A percentile compares a stretch with the other conserved stretches of the same genome.
Evolutionary conservation across 2,888 invertebrate species (phyloP).

Genomic region (Scaptomyza polygonia): DNA sequence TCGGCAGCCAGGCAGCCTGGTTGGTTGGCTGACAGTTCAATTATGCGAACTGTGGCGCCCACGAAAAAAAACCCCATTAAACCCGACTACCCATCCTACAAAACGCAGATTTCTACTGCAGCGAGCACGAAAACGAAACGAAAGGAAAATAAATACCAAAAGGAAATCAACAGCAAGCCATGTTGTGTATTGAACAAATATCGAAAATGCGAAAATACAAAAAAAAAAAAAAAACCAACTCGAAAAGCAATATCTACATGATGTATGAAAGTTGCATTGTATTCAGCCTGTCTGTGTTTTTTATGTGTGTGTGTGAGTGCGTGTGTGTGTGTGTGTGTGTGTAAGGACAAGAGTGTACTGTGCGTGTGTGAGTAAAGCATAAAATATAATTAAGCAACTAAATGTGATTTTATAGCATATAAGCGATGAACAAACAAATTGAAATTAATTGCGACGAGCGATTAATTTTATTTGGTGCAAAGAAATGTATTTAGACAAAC

Average conservation of each 20-base stretch:
- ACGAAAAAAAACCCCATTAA: conserved; percentile 33
- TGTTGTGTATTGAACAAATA: conserved; percentile 31
- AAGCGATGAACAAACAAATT: conserved; percentile 68
- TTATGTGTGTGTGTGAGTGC: conserved; percentile 11
- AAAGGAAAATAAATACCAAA: conserved; percentile 11
- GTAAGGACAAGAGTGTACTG: conserved; percentile 16
- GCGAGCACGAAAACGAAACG: conserved; percentile 8
- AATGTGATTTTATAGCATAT: conserved; percentile 83
- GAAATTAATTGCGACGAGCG: conserved; percentile 54
- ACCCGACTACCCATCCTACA: conserved; percentile 19
- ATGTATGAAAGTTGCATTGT: conserved; percentile 55
- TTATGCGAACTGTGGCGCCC: conserved; percentile 60
- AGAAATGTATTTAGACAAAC: conserved; percentile 41
- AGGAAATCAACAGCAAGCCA: conserved; percentile 50
- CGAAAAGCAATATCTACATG: conserved; percentile 75
- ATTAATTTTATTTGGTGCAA: conserved; percentile 15
- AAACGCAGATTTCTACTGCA: conserved; percentile 20
- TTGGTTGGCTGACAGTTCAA: conserved; percentile 70
- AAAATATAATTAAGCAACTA: conserved; percentile 82
- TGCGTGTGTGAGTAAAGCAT: conserved; percentile 36
- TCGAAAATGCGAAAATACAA: conserved; percentile 9
- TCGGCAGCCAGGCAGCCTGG: conserved; percentile 18
- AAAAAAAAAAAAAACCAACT: conserved; percentile 19
- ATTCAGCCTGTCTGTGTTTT: conserved; percentile 35
- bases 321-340: conserved; percentile 7